Evolutionary conservation across 2,797 vertebrate genomes (phyloP).

Genomic region (Halcyon smyrnensis): DNA sequence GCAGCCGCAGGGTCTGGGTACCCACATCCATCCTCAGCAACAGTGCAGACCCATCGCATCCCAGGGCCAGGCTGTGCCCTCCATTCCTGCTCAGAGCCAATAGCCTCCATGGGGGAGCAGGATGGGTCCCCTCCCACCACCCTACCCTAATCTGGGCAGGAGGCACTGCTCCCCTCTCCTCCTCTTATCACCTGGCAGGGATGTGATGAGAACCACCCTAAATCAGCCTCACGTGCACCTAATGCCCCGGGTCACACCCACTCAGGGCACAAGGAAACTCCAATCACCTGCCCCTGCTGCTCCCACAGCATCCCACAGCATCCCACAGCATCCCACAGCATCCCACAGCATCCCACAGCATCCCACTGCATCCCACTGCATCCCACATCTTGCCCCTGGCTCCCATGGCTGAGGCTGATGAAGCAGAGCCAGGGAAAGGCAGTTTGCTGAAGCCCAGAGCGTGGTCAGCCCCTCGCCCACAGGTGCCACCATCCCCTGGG

Average conservation of each 20-base stretch:
- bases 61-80: too few species aligned
- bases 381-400: accelerated
- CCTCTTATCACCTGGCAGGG: background rate
- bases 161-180: accelerated
- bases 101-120: too few species aligned
- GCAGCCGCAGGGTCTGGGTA: background rate
- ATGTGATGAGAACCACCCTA: background rate
- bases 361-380: background rate
- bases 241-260: background rate
- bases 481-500: accelerated
- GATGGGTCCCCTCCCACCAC: too few species aligned
- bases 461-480: accelerated
- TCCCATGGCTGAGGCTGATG: background rate
- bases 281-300: background rate
- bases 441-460: background rate
- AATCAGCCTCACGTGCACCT: background rate
- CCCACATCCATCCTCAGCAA: accelerated
- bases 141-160: too few species aligned
- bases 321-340: too few species aligned
- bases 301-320: accelerated
- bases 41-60: accelerated
- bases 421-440: accelerated
- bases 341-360: too few species aligned
- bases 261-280: background rate
- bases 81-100: background rate